Conservation (phyloP, 2,888 invertebrate species). For the Hyppa rectilinea region DNA sequence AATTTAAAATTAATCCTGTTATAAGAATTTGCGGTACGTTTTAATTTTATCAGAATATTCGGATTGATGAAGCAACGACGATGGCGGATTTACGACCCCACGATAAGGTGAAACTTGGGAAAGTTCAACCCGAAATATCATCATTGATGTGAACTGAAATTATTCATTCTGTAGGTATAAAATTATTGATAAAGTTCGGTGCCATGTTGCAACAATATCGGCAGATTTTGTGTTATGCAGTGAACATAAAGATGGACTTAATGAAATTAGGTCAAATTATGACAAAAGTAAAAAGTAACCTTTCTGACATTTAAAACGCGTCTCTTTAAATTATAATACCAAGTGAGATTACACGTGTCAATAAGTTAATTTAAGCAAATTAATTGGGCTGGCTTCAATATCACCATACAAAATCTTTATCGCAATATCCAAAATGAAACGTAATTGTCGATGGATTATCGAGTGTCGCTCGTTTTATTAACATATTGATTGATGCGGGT, state of each 20-base stretch:
- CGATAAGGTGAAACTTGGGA: slow-evolving; percentile 50
- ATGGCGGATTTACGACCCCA: slow-evolving; percentile 30
- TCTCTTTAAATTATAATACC: slow-evolving; percentile 10
- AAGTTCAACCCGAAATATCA: slow-evolving; percentile 53
- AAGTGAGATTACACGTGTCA: slow-evolving; percentile 10
- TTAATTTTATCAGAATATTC: neutral
- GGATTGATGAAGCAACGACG: slow-evolving; percentile 43
- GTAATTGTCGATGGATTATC: slow-evolving; percentile 61
- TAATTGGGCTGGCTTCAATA: slow-evolving; percentile 34
- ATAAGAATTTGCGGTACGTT: neutral
- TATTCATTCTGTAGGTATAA: slow-evolving; percentile 21
- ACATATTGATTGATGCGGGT: slow-evolving; percentile 70
- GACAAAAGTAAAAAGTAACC: no score
- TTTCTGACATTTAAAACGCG: slow-evolving; percentile 20
- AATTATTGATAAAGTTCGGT: neutral
- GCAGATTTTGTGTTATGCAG: neutral
- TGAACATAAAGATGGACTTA: neutral
- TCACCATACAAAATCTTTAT: slow-evolving; percentile 41
- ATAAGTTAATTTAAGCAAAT: slow-evolving; percentile 30
- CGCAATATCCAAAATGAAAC: slow-evolving; percentile 61
- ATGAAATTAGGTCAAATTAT: neutral
- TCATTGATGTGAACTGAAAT: slow-evolving; percentile 35
- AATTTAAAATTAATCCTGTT: slow-evolving; percentile 1
- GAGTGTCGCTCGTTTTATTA: slow-evolving; percentile 57
- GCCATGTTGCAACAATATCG: neutral